These are phyloP conservation scores for Heliothis virescens DNA, from an alignment of 1,140 invertebrate species.

Conservation along the genomic window DNA sequence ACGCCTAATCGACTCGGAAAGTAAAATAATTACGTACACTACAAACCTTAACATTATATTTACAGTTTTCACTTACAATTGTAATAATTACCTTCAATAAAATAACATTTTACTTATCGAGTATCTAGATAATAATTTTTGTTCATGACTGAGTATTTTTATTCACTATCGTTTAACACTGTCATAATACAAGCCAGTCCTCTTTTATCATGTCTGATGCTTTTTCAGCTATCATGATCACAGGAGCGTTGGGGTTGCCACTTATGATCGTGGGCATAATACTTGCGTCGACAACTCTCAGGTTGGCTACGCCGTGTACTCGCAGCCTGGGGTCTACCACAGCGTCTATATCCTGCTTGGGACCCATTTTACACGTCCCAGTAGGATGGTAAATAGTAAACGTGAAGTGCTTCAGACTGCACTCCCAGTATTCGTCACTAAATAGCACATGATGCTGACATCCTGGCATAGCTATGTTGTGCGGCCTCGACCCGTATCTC, in stretches of 20 bases:
- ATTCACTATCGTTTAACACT: constrained; percentile 38
- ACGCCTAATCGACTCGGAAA: constrained; percentile 23
- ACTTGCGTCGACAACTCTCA: constrained; percentile 92
- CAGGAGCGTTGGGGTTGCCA: constrained; percentile 93
- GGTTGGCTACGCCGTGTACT: constrained; percentile 90
- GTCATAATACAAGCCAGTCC: constrained; percentile 88
- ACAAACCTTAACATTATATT: constrained; percentile 35
- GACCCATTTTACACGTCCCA: constrained; percentile 96
- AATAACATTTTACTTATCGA: constrained; percentile 25
- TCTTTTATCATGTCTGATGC: constrained; percentile 93
- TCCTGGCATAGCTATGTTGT: constrained; percentile 92
- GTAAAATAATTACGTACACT: constrained; percentile 39
- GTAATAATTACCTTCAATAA: constrained; percentile 30
- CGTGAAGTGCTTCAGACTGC: constrained; percentile 92
- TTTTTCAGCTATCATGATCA: constrained; percentile 93
- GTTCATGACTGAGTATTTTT: constrained; percentile 43
- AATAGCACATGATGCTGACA: constrained; percentile 91
- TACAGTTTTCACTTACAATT: constrained; percentile 24
- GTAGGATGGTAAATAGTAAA: constrained; percentile 95
- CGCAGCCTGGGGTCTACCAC: constrained; percentile 93
- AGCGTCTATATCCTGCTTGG: constrained; percentile 90
- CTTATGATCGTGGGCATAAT: constrained; percentile 94
- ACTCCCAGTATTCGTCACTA: constrained; percentile 95
- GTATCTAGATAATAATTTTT: constrained; percentile 33
- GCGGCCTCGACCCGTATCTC: constrained; percentile 91